Evolutionary conservation across 64 coral and sea anemone genomes (phyloP), one percentile per base, ranked within the genome.

Genomic region (Montipora capricornis): DNA sequence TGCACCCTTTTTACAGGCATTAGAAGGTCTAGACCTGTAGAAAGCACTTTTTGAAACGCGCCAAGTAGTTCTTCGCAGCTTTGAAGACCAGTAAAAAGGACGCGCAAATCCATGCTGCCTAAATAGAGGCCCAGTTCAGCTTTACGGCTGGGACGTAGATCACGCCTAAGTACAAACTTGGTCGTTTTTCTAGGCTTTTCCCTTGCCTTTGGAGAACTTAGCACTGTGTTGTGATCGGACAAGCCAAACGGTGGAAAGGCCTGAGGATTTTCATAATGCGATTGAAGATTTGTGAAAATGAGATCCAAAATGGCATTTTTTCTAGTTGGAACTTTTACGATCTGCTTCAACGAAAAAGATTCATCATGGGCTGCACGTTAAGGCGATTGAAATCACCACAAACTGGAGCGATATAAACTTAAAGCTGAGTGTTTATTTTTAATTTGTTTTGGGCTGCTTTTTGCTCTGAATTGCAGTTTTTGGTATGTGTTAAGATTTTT

Each of bases 51-150:
- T 59, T 89, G 49, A 37, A 89, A 89, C 49, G 7, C 73, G 47
- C 5, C 73, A n/a, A 88, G 68, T 1, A 88, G 44, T 75, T 88
- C 70, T 51, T 88, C 86, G 48, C 49, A 89, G 74, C 74, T 78
- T 89, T 89, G 73, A 59, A 78, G 87, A 53, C 87, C 87, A 78
- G 47, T 46, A 47, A 89, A 60, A 19, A 47, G 75, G 20, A 59
- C 52, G 10, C 26, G 87, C 87, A 73, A 89, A 73, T 57, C 20
- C 2, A 88, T 88, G 44, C 64, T 74, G 86, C 86, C 52, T 49
- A 88, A 74, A 49, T 74, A 88, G 49, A 74, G 87, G 19, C 87
- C 74, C 87, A 89, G 87, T 20, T 62, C 87, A 20, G 87, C 87
- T 68, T 88, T 88, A 19, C 46, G 87, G 49, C 73, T 88, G 9